Percentiles rank a stretch among this genome's conserved stretches.
Evolutionary conservation across 2,113 vertebrate genomes (phyloP).

Genomic region (Hassar affinis): DNA sequence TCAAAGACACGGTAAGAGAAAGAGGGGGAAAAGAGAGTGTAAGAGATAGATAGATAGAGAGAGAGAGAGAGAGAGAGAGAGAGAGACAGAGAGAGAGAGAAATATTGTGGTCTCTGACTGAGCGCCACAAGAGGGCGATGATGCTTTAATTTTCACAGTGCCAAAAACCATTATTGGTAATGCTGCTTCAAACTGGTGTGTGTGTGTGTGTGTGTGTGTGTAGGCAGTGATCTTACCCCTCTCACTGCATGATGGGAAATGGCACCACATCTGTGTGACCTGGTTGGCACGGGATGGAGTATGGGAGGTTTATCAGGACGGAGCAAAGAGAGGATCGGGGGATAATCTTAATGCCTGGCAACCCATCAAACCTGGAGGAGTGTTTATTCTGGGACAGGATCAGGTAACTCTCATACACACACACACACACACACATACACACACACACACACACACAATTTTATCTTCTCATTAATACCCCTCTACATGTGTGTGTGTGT

Average conservation of each 20-base stretch:
- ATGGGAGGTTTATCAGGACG: slow-evolving; percentile 81
- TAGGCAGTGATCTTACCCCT: slow-evolving; percentile 74
- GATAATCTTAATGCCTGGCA: slow-evolving; percentile 79
- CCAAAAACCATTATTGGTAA: not conserved
- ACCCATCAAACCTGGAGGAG: slow-evolving; percentile 78
- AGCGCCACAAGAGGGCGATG: not conserved
- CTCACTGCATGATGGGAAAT: slow-evolving; percentile 75
- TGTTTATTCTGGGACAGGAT: slow-evolving; percentile 81
- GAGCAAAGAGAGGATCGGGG: slow-evolving; percentile 75
- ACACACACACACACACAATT: not conserved
- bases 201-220: not conserved
- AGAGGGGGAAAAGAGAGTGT: not conserved
- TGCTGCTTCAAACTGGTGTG: not conserved
- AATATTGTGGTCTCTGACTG: not conserved
- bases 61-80: too few relatives aligned
- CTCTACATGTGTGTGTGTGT: not conserved
- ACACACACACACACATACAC: not conserved
- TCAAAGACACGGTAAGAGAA: slow-evolving; percentile 72
- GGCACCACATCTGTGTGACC: slow-evolving; percentile 80
- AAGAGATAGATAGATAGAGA: too few relatives aligned
- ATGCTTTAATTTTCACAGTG: not conserved
- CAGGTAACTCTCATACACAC: slow-evolving; percentile 67
- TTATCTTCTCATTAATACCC: not conserved
- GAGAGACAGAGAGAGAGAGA: too few relatives aligned
- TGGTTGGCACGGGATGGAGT: slow-evolving; percentile 78